Evolutionary conservation across 2,113 vertebrate species (phyloP).

Genomic region (Calyptomena viridis): DNA sequence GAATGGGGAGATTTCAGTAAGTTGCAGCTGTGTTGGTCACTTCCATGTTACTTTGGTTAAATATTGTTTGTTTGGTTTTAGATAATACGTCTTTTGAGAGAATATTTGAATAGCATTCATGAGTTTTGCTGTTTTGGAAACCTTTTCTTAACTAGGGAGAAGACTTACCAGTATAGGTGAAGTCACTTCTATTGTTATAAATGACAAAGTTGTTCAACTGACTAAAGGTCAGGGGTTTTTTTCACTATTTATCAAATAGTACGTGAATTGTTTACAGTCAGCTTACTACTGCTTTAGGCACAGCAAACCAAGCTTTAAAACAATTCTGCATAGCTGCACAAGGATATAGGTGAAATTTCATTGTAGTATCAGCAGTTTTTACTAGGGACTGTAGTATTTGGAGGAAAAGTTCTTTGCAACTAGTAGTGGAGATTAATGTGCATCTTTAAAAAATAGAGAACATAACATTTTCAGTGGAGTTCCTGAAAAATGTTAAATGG

Average conservation of each 20-base stretch:
- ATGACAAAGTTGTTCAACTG: constrained; percentile 35
- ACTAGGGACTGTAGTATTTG: neutral
- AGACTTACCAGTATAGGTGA: neutral
- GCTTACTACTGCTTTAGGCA: neutral
- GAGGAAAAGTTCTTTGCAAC: neutral
- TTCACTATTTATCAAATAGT: neutral
- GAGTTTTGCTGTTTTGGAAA: neutral
- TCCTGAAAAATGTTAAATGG: neutral
- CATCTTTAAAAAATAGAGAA: neutral
- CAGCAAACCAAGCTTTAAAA: constrained; percentile 4
- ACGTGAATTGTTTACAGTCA: constrained; percentile 36
- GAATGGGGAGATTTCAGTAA: neutral
- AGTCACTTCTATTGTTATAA: constrained; percentile 16
- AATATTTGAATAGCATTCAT: neutral
- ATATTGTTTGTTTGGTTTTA: neutral
- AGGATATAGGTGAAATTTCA: neutral
- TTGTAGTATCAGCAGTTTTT: neutral
- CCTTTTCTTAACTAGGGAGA: neutral
- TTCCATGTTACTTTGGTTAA: neutral
- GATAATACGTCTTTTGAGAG: neutral
- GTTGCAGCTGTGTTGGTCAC: neutral
- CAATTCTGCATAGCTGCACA: neutral
- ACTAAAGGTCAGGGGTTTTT: neutral
- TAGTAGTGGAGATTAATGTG: neutral
- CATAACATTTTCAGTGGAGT: neutral